These are phyloP conservation scores for Volucella inanis DNA, from an alignment of 2,888 invertebrate genomes.

Conservation along the genomic window DNA sequence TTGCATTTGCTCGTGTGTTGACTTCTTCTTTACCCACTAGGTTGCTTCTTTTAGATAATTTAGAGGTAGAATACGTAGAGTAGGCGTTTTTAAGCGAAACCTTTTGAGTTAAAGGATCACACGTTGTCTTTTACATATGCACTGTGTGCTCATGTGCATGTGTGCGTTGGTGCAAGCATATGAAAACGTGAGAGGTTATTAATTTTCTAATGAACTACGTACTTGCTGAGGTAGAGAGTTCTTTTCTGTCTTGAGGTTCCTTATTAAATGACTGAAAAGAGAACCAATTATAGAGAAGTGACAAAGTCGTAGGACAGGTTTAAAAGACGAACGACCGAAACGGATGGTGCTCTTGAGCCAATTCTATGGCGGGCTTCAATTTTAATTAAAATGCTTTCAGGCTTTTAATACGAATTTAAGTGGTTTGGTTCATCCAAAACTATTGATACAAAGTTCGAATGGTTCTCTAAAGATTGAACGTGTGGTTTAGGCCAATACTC, in stretches of 20 bases:
- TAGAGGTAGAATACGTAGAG: conserved; percentile 54
- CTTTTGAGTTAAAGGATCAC: conserved; percentile 63
- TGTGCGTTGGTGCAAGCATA: conserved; percentile 1
- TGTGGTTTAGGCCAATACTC: too few species aligned
- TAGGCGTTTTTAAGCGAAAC: conserved; percentile 48
- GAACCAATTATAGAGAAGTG: conserved; percentile 55
- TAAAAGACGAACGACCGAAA: too few species aligned
- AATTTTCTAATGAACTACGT: conserved; percentile 69
- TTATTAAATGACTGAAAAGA: conserved; percentile 54
- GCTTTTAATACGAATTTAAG: too few species aligned
- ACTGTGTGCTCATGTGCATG: background rate
- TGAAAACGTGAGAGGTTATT: conserved; percentile 59
- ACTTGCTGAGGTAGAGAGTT: conserved; percentile 31
- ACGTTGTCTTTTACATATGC: conserved; percentile 20
- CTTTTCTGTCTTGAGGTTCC: conserved; percentile 26
- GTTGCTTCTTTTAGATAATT: conserved; percentile 17
- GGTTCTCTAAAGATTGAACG: too few species aligned
- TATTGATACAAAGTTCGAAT: too few species aligned
- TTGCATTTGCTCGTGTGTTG: conserved; percentile 51
- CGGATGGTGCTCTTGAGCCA: too few species aligned
- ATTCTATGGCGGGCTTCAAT: too few species aligned
- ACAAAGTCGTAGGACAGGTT: conserved; percentile 40
- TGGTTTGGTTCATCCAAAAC: too few species aligned
- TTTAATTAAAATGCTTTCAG: too few species aligned
- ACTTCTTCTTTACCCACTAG: background rate